Evolutionary conservation across 2,113 vertebrate genomes (phyloP).

Genomic region (Sceloporus tristichus): DNA sequence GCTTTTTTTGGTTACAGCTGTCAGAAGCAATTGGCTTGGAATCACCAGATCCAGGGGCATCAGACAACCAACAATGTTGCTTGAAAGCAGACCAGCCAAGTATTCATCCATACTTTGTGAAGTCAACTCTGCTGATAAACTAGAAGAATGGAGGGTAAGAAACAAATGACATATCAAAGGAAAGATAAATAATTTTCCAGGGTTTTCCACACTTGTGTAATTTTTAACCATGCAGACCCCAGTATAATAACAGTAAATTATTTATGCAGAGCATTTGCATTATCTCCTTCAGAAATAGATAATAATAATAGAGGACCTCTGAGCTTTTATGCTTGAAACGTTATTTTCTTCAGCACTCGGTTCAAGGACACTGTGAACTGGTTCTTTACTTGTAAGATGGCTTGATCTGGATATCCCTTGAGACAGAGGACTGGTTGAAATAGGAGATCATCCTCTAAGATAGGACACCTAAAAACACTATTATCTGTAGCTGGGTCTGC

Average conservation of each 20-base stretch:
- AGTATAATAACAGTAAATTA: too few species aligned
- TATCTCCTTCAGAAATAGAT: too few species aligned
- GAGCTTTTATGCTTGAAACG: too few species aligned
- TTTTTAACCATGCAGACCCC: too few species aligned
- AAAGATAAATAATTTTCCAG: not conserved
- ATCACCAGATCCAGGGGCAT: not conserved
- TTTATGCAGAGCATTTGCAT: too few species aligned
- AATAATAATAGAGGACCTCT: too few species aligned
- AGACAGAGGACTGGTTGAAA: not conserved
- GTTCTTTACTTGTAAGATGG: too few species aligned
- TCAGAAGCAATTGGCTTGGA: constrained; percentile 27
- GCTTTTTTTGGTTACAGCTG: not conserved
- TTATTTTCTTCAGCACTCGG: too few species aligned
- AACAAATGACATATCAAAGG: not conserved
- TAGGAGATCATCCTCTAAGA: not conserved
- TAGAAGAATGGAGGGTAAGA: not conserved
- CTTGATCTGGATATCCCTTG: too few species aligned
- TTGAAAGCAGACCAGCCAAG: constrained; percentile 7
- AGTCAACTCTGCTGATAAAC: not conserved
- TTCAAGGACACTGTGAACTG: too few species aligned
- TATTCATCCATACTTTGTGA: not conserved
- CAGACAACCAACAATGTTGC: not conserved
- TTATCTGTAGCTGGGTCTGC: not conserved
- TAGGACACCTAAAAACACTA: not conserved
- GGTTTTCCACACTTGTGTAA: too few species aligned